Evolutionary conservation across 1,140 invertebrate species (phyloP), one percentile per base, ranked within the genome.

Genomic region (Plectrocnemia conspersa): DNA sequence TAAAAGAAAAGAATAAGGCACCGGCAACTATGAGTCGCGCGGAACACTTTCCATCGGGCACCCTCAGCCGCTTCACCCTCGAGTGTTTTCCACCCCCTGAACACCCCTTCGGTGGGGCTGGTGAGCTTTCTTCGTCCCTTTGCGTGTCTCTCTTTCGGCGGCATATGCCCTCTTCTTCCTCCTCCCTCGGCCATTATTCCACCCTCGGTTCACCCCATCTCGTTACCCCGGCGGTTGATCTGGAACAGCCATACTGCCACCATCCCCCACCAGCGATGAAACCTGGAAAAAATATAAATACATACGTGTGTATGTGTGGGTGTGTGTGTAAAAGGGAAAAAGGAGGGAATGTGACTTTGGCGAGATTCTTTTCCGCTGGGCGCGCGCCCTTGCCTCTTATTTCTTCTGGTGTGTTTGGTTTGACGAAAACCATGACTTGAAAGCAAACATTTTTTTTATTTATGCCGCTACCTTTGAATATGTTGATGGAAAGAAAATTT

Each of bases 151-250:
- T n/a, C n/a, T n/a, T n/a, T n/a, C n/a, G n/a, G n/a, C n/a, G n/a
- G n/a, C n/a, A n/a, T 48, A 4, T 27, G 2, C 23, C 44, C 29
- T 40, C 23, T 55, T 42, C 32, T 41, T 6, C 40, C 42, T 19
- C 27, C 35, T 44, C 57, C 36, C 36, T 18, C 35, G 10, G 3
- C 24, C 29, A 56, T 54, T 53, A 38, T 50, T 47, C 46, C 33
- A n/a, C 58, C 36, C 46, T 16, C 19, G 32, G 27, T 33, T n/a
- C 25, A 15, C 29, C 48, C 54, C 58, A 35, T 53, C 29, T 46
- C 40, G 47, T 52, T 57, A 52, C 55, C 40, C 47, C 55, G 32
- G 50, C 35, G 54, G 50, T 61, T 57, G 54, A 54, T 56, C 46
- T 49, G 59, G 48, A 55, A 59, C 58, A 45, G 36, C 52, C 58